phyloP scores from a whole-genome alignment of 2,113 vertebrate species.

The Sorex fumeus region DNA sequence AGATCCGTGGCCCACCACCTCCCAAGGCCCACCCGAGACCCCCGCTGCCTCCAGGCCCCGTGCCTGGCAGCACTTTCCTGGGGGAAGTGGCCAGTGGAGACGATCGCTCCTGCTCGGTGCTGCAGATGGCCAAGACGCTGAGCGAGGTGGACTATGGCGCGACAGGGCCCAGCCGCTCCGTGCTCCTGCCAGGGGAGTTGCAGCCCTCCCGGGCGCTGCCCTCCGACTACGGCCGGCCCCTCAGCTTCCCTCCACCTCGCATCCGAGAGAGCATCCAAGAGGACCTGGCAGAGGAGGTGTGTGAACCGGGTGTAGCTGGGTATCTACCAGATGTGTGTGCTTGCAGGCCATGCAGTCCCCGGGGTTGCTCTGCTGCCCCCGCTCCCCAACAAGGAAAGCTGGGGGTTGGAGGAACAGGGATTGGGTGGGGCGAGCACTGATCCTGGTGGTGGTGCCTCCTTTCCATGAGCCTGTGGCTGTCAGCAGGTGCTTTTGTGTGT shows the following conservation, averaged over 20 bases:
- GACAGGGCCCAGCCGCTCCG: conserved; percentile 82
- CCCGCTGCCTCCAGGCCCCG: conserved; percentile 66
- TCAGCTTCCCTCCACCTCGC: conserved; percentile 93
- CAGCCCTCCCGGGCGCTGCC: conserved; percentile 86
- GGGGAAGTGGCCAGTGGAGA: conserved; percentile 86
- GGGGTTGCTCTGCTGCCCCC: neutral
- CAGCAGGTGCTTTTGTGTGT: neutral
- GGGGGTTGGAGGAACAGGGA: neutral
- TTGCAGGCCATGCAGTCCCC: neutral
- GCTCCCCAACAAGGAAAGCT: neutral
- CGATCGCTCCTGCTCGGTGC: conserved; percentile 97
- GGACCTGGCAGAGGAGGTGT: conserved; percentile 95
- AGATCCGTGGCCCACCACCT: conserved; percentile 82
- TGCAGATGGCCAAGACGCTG: conserved; percentile 97
- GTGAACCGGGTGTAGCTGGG: neutral
- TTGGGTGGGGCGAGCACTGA: neutral
- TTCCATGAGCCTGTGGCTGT: conserved; percentile 16
- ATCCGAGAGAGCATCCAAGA: conserved; percentile 96
- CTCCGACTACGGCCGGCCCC: conserved; percentile 87
- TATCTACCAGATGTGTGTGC: neutral
- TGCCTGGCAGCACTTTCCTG: conserved; percentile 78
- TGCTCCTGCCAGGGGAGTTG: conserved; percentile 84
- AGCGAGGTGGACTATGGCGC: conserved; percentile 94
- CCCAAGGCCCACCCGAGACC: conserved; percentile 86
- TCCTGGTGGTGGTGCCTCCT: neutral